Evolutionary conservation across 2,113 vertebrate genomes (phyloP), one percentile per base, ranked within the genome.

Genomic region (Lagopus muta): DNA sequence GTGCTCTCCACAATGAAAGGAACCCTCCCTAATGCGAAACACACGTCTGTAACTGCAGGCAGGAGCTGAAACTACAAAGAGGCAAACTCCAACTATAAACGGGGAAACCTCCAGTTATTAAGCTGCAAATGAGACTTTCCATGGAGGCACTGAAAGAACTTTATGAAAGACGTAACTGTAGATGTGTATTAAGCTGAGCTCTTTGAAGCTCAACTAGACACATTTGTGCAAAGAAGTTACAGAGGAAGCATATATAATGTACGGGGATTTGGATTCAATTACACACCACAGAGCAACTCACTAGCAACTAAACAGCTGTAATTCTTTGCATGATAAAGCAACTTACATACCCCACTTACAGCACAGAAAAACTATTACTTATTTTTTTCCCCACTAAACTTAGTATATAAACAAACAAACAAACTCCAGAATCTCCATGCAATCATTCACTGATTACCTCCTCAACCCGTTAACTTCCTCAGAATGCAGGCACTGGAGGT

Each of bases 391-490:
- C 36, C 42, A 69, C 28, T 52, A 55, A 19, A 55, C 32, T 77
- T 58, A 81, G 60, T 36, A 52, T 89, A 86, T 21, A 50, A 50
- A 28, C 22, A 90, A 88, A 83, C 66, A 65, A 95, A 89, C 71
- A 3, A 54, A 54, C 74, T 32, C 66, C 40, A 70, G 45, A 83
- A 90, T 81, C 91, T 90, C 47, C 52, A 55, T 22, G 54, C 32
- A 42, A 70, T 83, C 77, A 88, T 85, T 91, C 72, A 88, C 85
- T 83, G 74, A 76, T 74, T 80, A 66, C 19, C 79, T 88, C 38
- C 36, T 55, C 9, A 47, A 87, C 84, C 54, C 75, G 62, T 45
- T 73, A 77, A 80, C 91, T 79, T 76, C 72, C 61, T 28, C 16
- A 32, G 54, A 30, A 55, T 5, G 3, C 28, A 6, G 52, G 52